Percentiles rank a stretch among this genome's conserved stretches.
phyloP scores from a whole-genome alignment of 2,113 vertebrate genomes.

The Scatophagus argus region DNA sequence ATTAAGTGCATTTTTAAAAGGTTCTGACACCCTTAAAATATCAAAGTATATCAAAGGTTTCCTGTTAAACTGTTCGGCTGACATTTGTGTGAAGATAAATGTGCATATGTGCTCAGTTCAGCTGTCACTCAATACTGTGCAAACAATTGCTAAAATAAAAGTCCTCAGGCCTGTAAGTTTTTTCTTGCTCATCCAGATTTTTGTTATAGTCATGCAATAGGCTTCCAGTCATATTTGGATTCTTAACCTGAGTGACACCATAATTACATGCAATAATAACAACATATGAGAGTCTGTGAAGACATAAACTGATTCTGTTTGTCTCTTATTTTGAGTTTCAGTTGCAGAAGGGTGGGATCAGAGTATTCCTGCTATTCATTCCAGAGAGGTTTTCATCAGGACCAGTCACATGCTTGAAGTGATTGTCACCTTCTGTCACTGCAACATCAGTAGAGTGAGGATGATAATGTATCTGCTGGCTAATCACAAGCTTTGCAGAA shows the following conservation, averaged over 20 bases:
- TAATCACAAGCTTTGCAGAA: background rate
- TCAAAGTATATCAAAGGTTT: no score
- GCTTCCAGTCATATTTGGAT: background rate
- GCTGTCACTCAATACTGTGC: background rate
- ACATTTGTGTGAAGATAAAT: background rate
- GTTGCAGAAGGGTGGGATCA: background rate
- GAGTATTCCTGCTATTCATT: background rate
- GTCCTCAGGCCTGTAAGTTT: background rate
- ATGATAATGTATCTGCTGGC: slow-evolving; percentile 15
- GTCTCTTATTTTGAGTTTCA: background rate
- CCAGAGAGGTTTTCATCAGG: slow-evolving; percentile 12
- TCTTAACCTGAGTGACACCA: background rate
- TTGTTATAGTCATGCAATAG: background rate
- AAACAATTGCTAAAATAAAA: background rate
- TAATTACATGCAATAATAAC: background rate
- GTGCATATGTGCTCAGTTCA: background rate
- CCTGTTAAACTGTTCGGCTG: no score
- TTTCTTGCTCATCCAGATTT: background rate
- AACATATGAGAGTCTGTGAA: background rate
- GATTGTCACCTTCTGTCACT: slow-evolving; percentile 7
- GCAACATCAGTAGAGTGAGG: background rate
- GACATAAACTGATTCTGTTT: background rate
- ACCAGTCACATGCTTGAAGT: slow-evolving; percentile 2
- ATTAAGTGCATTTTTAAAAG: no score
- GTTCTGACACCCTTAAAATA: background rate